Percentiles rank a stretch among this genome's conserved stretches.
Evolutionary conservation across 1,140 invertebrate genomes (phyloP).

Genomic region (Hermetia illucens): DNA sequence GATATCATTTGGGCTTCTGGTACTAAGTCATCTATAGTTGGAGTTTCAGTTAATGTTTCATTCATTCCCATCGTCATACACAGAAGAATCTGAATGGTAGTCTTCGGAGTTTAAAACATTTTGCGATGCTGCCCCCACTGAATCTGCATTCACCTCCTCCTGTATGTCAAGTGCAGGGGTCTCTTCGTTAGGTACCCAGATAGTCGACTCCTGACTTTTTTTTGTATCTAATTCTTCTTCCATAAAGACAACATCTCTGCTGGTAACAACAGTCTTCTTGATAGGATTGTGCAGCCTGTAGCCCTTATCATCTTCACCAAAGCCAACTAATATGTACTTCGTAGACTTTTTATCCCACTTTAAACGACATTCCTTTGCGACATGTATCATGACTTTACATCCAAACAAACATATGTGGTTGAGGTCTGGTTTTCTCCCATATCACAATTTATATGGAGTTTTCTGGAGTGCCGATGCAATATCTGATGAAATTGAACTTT

Average conservation of each 20-base stretch:
- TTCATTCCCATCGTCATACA: too few species aligned
- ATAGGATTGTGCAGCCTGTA: constrained; percentile 8
- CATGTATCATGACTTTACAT: too few species aligned
- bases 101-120: constrained; percentile 4
- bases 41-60: background rate
- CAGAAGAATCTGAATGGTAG: too few species aligned
- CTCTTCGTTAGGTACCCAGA: background rate
- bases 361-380: too few species aligned
- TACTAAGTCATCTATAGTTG: background rate
- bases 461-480: too few species aligned
- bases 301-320: constrained; percentile 2
- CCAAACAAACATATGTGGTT: too few species aligned
- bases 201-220: constrained; percentile 2
- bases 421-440: too few species aligned
- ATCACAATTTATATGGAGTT: too few species aligned
- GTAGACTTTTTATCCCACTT: constrained; percentile 6
- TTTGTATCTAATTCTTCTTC: constrained; percentile 1
- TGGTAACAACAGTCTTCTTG: constrained; percentile 13
- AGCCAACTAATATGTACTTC: constrained; percentile 6
- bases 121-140: background rate
- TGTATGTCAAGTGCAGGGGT: background rate
- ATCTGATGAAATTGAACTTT: too few species aligned
- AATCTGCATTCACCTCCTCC: background rate
- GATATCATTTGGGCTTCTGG: background rate
- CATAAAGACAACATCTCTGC: constrained; percentile 9